Conservation (phyloP, 2,113 vertebrate genomes). For the Etheostoma spectabile region DNA sequence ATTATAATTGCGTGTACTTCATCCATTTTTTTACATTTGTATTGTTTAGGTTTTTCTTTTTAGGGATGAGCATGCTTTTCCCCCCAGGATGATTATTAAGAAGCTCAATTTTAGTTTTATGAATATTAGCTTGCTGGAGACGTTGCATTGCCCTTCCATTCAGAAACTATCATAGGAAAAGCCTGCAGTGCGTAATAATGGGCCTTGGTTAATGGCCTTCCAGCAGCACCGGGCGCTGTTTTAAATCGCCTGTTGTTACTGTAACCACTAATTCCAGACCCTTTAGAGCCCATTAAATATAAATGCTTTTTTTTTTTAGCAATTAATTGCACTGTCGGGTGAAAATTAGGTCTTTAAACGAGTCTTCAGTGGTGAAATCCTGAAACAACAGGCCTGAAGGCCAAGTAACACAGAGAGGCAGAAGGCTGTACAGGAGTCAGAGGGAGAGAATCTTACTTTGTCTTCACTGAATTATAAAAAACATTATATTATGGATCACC, state of each 20-base stretch:
- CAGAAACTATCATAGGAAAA: constrained; percentile 38
- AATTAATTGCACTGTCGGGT: constrained; percentile 34
- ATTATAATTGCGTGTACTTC: neutral
- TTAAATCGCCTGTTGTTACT: constrained; percentile 38
- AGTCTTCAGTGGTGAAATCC: neutral
- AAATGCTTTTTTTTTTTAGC: constrained; percentile 23
- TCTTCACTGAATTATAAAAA: constrained; percentile 2
- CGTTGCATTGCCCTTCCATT: constrained; percentile 22
- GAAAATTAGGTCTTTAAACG: constrained; percentile 30
- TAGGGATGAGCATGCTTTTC: neutral
- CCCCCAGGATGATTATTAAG: neutral
- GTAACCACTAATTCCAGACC: constrained; percentile 37
- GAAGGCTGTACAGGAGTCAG: neutral
- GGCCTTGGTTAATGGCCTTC: constrained; percentile 48
- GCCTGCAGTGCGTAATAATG: constrained; percentile 30
- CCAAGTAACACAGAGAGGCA: constrained; percentile 10
- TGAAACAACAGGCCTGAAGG: constrained; percentile 44
- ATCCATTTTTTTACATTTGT: neutral
- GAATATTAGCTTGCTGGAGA: constrained; percentile 9
- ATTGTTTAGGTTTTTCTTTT: neutral
- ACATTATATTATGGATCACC: neutral
- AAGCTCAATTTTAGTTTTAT: neutral
- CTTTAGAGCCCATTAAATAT: constrained; percentile 42
- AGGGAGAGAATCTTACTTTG: neutral
- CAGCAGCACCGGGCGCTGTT: constrained; percentile 36